Conservation (phyloP, 2,888 invertebrate species). For the Monochamus alternatus region DNA sequence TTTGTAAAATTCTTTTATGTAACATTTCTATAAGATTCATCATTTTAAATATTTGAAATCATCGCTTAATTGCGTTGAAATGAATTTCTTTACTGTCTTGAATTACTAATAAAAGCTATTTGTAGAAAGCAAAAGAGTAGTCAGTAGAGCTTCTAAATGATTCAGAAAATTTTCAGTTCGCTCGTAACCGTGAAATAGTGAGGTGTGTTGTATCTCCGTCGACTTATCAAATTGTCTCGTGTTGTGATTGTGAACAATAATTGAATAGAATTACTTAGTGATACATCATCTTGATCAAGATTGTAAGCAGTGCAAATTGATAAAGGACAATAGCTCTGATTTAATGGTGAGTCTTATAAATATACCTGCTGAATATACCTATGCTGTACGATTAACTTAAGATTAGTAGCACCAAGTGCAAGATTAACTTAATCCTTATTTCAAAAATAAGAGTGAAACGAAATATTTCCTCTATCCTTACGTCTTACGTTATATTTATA, state of each 20-base stretch:
- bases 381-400: too few relatives aligned
- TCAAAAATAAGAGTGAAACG: too few relatives aligned
- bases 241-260: conserved; percentile 16
- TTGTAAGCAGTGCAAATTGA: conserved; percentile 15
- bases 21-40: too few relatives aligned
- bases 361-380: background rate
- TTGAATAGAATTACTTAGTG: conserved; percentile 5
- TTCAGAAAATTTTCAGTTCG: conserved; percentile 36
- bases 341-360: conserved; percentile 16
- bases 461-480: too few relatives aligned
- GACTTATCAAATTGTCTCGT: conserved; percentile 7
- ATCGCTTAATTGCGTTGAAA: too few relatives aligned
- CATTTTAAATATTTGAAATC: too few relatives aligned
- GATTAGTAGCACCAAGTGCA: too few relatives aligned
- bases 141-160: conserved; percentile 16
- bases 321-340: conserved; percentile 12
- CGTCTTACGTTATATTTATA: too few relatives aligned
- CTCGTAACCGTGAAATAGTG: conserved; percentile 22
- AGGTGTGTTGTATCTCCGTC: conserved; percentile 24
- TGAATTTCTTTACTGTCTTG: background rate
- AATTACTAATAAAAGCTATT: background rate
- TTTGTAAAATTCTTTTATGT: too few relatives aligned
- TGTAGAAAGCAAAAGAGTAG: conserved; percentile 36
- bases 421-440: too few relatives aligned
- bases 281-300: conserved; percentile 9